Conservation (phyloP, 2,797 vertebrate species). For the Cynodonichthys magdalenae region DNA sequence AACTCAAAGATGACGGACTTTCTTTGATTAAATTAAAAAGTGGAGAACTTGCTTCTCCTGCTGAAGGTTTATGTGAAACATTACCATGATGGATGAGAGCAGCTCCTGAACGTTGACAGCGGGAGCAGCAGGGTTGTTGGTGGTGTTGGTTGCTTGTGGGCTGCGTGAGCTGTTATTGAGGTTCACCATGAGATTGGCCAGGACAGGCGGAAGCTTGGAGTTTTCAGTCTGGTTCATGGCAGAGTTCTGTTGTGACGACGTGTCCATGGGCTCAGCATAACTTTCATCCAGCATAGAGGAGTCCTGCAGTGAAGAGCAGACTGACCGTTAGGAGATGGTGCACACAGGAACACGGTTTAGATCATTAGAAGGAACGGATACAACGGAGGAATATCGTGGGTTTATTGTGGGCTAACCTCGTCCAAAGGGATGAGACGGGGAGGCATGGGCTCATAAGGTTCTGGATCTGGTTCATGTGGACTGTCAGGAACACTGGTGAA, state of each 20-base stretch:
- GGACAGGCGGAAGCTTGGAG: slow-evolving; percentile 90
- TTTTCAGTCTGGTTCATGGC: slow-evolving; percentile 76
- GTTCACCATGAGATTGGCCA: slow-evolving; percentile 94
- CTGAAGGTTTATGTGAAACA: rapidly evolving
- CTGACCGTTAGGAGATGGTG: not conserved
- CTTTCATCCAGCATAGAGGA: slow-evolving; percentile 82
- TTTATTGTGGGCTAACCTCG: slow-evolving; percentile 79
- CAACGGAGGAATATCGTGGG: not conserved
- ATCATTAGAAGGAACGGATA: not conserved
- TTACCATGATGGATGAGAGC: slow-evolving; percentile 94
- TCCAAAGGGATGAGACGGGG: slow-evolving; percentile 93
- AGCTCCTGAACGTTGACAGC: slow-evolving; percentile 92
- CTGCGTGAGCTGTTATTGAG: slow-evolving; percentile 81
- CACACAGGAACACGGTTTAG: not conserved
- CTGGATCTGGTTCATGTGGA: slow-evolving; percentile 93
- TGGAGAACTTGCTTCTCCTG: not conserved
- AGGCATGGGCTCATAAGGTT: slow-evolving; percentile 91
- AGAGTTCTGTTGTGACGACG: slow-evolving; percentile 51
- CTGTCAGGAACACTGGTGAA: slow-evolving; percentile 81
- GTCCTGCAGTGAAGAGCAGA: slow-evolving; percentile 77
- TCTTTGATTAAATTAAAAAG: too few species aligned
- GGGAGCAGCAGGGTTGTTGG: slow-evolving; percentile 66
- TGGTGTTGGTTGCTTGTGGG: slow-evolving; percentile 72
- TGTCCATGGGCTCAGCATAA: slow-evolving; percentile 84
- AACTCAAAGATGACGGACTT: too few species aligned